phyloP scores from a whole-genome alignment of 1,140 invertebrate genomes.

The Hycleus cichorii region DNA sequence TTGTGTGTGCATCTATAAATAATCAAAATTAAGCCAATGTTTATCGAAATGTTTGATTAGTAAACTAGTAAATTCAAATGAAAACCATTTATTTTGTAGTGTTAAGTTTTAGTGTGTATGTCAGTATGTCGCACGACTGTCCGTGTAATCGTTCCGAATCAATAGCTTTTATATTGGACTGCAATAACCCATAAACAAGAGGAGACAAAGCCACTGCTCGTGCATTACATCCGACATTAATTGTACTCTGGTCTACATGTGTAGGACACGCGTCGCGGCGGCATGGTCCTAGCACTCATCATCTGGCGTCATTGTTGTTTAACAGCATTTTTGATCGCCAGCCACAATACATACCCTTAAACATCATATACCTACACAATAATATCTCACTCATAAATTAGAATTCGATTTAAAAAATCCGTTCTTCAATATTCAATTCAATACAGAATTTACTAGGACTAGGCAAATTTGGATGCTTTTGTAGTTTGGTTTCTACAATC shows the following conservation, averaged over 20 bases:
- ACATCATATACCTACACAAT: too few species aligned
- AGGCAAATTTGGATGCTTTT: too few species aligned
- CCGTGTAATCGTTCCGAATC: slow-evolving; percentile 35
- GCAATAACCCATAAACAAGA: slow-evolving; percentile 38
- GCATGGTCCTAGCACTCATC: slow-evolving; percentile 7
- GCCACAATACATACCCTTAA: too few species aligned
- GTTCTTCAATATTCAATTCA: too few species aligned
- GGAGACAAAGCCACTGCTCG: slow-evolving; percentile 30
- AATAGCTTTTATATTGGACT: slow-evolving; percentile 35
- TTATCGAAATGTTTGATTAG: too few species aligned
- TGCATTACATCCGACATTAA: slow-evolving; percentile 37
- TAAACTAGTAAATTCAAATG: too few species aligned
- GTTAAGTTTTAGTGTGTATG: slow-evolving; percentile 14
- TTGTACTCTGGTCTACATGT: slow-evolving; percentile 37
- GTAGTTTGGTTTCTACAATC: neutral
- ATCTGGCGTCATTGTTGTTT: neutral
- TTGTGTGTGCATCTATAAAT: too few species aligned
- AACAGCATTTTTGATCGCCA: slow-evolving; percentile 4
- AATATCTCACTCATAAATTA: too few species aligned
- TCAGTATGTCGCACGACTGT: slow-evolving; percentile 20
- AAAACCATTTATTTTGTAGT: neutral
- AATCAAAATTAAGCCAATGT: too few species aligned
- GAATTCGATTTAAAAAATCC: too few species aligned
- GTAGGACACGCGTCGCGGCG: slow-evolving; percentile 35
- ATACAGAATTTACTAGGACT: too few species aligned